Evolutionary conservation across 2,797 vertebrate species (phyloP).

Genomic region (Sebastes jordani): DNA sequence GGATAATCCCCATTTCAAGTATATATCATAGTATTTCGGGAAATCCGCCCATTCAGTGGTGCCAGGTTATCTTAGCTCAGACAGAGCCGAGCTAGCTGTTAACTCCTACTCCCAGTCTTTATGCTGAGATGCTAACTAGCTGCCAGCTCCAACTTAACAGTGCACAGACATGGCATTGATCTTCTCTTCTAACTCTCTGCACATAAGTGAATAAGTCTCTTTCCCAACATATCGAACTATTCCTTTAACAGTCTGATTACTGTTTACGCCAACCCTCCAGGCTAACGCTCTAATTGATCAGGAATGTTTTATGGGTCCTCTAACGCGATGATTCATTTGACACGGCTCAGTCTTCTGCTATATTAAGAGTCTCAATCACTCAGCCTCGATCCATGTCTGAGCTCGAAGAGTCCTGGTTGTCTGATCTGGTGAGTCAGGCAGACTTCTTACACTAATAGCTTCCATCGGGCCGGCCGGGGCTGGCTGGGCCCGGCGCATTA

Average conservation of each 20-base stretch:
- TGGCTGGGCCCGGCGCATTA: conserved; percentile 32
- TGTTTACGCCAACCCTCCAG: conserved; percentile 10
- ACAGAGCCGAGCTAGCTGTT: background rate
- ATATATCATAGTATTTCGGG: background rate
- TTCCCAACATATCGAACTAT: background rate
- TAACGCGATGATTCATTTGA: conserved; percentile 49
- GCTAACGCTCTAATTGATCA: conserved; percentile 32
- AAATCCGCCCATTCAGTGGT: background rate
- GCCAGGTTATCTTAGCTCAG: background rate
- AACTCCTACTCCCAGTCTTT: background rate
- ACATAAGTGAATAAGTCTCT: background rate
- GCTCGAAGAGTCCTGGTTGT: conserved; percentile 31
- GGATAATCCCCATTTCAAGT: background rate
- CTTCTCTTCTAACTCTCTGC: background rate
- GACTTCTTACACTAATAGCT: conserved; percentile 65
- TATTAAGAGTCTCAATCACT: conserved; percentile 24
- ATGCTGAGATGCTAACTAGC: background rate
- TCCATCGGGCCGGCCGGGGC: conserved; percentile 56
- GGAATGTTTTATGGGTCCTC: conserved; percentile 47
- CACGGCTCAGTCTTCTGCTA: conserved; percentile 17
- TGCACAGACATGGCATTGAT: background rate
- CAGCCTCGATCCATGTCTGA: conserved; percentile 29
- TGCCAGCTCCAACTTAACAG: background rate
- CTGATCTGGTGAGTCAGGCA: conserved; percentile 62
- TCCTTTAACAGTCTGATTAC: conserved; percentile 11